Evolutionary conservation across 2,113 vertebrate species (phyloP).

Genomic region (Poecilia latipinna): DNA sequence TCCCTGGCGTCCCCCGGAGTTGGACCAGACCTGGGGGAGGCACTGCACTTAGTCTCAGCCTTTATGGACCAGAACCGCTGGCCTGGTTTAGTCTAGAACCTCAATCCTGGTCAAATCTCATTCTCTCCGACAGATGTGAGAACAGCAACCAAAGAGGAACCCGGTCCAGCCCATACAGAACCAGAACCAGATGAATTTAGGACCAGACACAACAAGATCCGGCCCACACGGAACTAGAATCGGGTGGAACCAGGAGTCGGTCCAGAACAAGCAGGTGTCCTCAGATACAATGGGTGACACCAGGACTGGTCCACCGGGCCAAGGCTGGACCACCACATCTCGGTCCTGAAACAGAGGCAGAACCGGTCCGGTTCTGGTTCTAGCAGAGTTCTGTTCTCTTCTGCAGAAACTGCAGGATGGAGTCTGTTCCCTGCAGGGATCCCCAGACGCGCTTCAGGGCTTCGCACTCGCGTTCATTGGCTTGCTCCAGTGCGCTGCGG

Average conservation of each 20-base stretch:
- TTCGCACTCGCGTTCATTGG: slow-evolving; percentile 95
- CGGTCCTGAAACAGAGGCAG: neutral
- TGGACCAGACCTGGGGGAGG: neutral
- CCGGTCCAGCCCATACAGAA: neutral
- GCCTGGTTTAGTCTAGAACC: too few species aligned
- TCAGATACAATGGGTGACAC: too few species aligned
- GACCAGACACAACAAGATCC: too few species aligned
- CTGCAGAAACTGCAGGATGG: slow-evolving; percentile 94
- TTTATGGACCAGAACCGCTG: neutral
- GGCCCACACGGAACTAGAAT: too few species aligned
- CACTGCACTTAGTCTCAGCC: too few species aligned
- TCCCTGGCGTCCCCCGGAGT: neutral
- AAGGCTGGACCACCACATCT: neutral
- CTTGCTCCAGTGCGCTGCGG: slow-evolving; percentile 90
- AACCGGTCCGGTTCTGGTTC: slow-evolving; percentile 44
- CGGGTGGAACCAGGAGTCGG: neutral
- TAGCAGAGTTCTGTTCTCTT: slow-evolving; percentile 91
- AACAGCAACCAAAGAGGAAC: neutral
- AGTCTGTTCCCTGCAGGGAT: slow-evolving; percentile 94
- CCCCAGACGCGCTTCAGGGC: slow-evolving; percentile 95
- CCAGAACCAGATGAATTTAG: neutral
- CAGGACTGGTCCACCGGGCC: too few species aligned
- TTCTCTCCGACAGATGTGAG: slow-evolving; percentile 75
- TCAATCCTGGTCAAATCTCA: neutral
- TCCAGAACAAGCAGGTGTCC: neutral